Percentiles rank a stretch among this genome's conserved stretches.
phyloP scores from a whole-genome alignment of 2,797 vertebrate species.

The Anguilla marmorata region DNA sequence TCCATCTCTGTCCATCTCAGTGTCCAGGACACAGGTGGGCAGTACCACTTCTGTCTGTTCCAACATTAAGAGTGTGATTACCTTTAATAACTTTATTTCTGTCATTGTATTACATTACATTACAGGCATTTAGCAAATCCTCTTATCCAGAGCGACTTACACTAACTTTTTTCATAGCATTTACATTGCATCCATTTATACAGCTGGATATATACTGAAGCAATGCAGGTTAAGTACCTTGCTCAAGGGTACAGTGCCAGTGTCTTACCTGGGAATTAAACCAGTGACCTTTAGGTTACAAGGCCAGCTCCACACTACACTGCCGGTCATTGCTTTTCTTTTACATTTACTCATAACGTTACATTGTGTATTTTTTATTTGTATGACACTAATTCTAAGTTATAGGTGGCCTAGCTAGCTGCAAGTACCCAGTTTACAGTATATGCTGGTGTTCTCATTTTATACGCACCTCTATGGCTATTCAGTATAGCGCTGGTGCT shows the following conservation, averaged over 20 bases:
- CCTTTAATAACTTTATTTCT: not conserved
- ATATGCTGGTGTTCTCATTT: not conserved
- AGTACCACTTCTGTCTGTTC: conserved; percentile 18
- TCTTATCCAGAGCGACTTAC: no score
- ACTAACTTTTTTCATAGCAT: no score
- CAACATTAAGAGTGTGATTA: not conserved
- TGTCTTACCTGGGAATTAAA: no score
- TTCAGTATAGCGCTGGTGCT: not conserved
- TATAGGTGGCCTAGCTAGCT: not conserved
- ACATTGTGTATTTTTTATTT: not conserved
- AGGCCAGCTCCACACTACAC: no score
- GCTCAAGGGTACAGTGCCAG: no score
- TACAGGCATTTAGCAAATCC: no score
- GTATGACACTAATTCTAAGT: not conserved
- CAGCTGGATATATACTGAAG: no score
- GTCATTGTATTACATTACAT: no score
- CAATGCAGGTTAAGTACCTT: no score
- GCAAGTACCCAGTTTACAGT: conserved; percentile 9
- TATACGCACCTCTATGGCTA: conserved; percentile 21
- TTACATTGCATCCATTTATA: no score
- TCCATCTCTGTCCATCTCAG: conserved; percentile 71
- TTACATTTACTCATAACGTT: not conserved
- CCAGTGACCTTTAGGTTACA: no score
- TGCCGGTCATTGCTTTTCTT: conserved; percentile 4
- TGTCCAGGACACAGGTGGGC: conserved; percentile 72